Evolutionary conservation across 2,888 invertebrate genomes (phyloP), one percentile per base, ranked within the genome.

Genomic region (Dolichopus griseipennis): DNA sequence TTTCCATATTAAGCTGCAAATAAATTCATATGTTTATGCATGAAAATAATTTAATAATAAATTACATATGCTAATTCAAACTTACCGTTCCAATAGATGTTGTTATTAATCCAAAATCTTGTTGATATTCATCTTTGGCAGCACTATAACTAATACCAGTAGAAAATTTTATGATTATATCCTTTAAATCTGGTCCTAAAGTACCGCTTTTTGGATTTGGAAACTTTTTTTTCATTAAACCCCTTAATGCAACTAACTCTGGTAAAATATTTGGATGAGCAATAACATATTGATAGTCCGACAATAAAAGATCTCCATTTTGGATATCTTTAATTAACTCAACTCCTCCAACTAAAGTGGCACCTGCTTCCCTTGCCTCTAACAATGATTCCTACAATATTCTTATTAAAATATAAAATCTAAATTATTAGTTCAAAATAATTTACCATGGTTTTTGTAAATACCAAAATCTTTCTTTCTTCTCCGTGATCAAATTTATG

Each of bases 201-300:
- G 90, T 91, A 61, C 91, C 92, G 61, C 75, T 72, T 74, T 84
- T 84, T 0, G 86, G 80, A 74, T 85, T 89, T 0, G 95, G 95
- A 79, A 92, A 93, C 74, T 86, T 87, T 70, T 83, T 86, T 75
- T 90, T 92, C 84, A 95, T 83, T 64, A 94, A 76, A 2, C 93
- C 94, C 71, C 92, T 85, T 68, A 95, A 83, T 0, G 86, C 83
- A 1, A 91, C 86, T 61, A 95, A 76, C 67, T 94, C 93, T 0
- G 91, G 86, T 66, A 93, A 78, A 70, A 94, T 90, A 76, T 90
- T 88, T 0, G 91, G 89, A 82, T 94, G 92, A 0, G 92, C 90
- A 18, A 95, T 82, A 9, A 91, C 77, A 75, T 85, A 88, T 74
- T 92, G 87, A 76, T 88, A 94, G 72, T 94, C 91, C 6, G 83